Evolutionary conservation across 2,888 invertebrate genomes (phyloP), one percentile per base, ranked within the genome.

Genomic region (Hypomecis atomaria): DNA sequence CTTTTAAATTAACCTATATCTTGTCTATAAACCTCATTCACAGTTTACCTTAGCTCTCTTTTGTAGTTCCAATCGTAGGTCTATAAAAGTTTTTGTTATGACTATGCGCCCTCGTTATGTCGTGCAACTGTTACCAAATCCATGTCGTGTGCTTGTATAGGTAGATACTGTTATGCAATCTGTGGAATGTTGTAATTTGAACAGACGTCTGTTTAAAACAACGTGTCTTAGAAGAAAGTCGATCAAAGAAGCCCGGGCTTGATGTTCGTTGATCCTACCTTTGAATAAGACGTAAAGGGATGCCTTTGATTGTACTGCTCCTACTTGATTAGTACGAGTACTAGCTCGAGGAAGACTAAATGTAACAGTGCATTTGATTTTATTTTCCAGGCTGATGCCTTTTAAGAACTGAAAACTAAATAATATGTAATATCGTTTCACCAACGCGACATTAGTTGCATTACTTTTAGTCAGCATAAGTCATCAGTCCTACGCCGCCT

Each of bases 1-100:
- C 44, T 48, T 50, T 59, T 59, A 59, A 59, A 66, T 59, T 59
- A 66, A 59, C 62, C 62, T 42, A 66, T 66, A 52, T 62, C 13
- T 48, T 42, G 47, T 59, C 59, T 47, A 67, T 71, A 69, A 67
- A 65, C 63, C 66, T 59, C 43, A 64, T 68, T 68, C 42, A 61
- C 47, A 70, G 70, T 69, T 71, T 72, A 72, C 64, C 61, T 67
- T 62, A 69, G 49, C 50, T 61, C 52, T 50, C 62, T 72, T 70
- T 70, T 71, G 67, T 71, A 71, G 69, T 71, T 68, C 44, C 52
- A 66, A 64, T 65, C 59, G 57, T 42, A 62, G 64, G 57, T 66
- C 68, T 70, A 66, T 72, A 64, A 72, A 69, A 66, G 65, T 64
- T 67, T 71, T 72, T 71, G 71, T 71, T 72, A 72, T 71, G 72